A percentile compares a stretch with the other conserved stretches of the same genome.
phyloP scores from a whole-genome alignment of 2,888 invertebrate species.

The Xestia sexstrigata region DNA sequence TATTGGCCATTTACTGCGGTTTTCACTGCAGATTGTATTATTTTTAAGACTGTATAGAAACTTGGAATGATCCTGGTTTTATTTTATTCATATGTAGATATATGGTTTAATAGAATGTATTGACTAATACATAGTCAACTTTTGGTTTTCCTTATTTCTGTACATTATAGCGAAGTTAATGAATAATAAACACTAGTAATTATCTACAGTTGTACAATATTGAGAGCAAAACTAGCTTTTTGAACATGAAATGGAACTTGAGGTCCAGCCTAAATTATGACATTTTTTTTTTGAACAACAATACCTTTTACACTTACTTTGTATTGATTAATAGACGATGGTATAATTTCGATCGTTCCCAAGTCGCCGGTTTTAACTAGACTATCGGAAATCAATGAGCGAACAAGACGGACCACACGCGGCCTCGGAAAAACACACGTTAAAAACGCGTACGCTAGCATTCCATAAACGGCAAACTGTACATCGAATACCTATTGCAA shows the following conservation, averaged over 20 bases:
- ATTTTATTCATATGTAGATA: background rate
- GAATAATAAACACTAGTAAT: background rate
- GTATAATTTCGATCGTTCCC: background rate
- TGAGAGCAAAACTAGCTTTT: background rate
- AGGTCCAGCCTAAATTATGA: background rate
- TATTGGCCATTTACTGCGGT: background rate
- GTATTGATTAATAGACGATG: slow-evolving; percentile 2
- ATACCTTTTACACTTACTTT: too few species aligned
- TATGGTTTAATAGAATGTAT: slow-evolving; percentile 9
- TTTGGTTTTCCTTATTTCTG: slow-evolving; percentile 26
- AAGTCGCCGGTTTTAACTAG: slow-evolving; percentile 15
- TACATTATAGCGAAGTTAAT: slow-evolving; percentile 13
- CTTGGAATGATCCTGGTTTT: background rate
- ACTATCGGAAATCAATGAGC: slow-evolving; percentile 14
- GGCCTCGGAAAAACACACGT: slow-evolving; percentile 64
- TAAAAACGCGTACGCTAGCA: slow-evolving; percentile 56
- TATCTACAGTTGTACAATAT: too few species aligned
- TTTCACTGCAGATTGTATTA: background rate
- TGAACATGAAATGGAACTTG: slow-evolving; percentile 3
- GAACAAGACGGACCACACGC: slow-evolving; percentile 73
- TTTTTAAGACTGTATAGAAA: slow-evolving; percentile 2
- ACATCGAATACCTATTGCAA: slow-evolving; percentile 55
- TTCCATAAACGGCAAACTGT: slow-evolving; percentile 57
- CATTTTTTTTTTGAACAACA: too few species aligned
- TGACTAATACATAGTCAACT: background rate